Percentiles rank a stretch among this genome's conserved stretches.
Evolutionary conservation across 1,140 invertebrate genomes (phyloP).

Genomic region (Drosophila persimilis): DNA sequence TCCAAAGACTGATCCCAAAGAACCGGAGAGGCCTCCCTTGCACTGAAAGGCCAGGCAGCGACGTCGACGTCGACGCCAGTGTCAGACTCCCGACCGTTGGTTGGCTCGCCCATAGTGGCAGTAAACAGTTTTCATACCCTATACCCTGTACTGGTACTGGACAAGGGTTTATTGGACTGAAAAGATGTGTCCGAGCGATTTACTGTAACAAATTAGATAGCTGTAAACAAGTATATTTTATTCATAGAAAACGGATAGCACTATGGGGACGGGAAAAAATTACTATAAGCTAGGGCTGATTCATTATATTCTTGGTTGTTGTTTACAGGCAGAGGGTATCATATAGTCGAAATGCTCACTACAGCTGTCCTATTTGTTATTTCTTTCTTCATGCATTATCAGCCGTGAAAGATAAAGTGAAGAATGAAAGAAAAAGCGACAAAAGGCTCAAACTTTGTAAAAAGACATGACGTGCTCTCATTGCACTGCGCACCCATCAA

Average conservation of each 20-base stretch:
- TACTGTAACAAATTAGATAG: no score
- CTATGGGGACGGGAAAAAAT: no score
- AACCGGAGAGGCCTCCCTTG: constrained; percentile 6
- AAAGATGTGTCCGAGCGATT: no score
- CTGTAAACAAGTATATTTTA: no score
- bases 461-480: constrained; percentile 12
- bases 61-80: constrained; percentile 1
- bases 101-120: background rate
- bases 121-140: constrained; percentile 4
- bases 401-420: constrained; percentile 2
- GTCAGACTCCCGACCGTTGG: constrained; percentile 14
- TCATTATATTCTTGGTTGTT: no score
- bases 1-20: constrained; percentile 62
- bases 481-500: background rate
- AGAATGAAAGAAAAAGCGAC: constrained; percentile 3
- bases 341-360: no score
- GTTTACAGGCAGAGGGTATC: no score
- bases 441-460: constrained; percentile 20
- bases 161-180: no score
- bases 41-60: background rate
- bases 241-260: no score
- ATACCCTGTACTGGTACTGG: no score
- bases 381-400: constrained; percentile 32
- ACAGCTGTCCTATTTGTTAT: no score
- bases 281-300: no score